Evolutionary conservation across 1,140 invertebrate species (phyloP), one percentile per base, ranked within the genome.

Genomic region (Aphelinus certus): DNA sequence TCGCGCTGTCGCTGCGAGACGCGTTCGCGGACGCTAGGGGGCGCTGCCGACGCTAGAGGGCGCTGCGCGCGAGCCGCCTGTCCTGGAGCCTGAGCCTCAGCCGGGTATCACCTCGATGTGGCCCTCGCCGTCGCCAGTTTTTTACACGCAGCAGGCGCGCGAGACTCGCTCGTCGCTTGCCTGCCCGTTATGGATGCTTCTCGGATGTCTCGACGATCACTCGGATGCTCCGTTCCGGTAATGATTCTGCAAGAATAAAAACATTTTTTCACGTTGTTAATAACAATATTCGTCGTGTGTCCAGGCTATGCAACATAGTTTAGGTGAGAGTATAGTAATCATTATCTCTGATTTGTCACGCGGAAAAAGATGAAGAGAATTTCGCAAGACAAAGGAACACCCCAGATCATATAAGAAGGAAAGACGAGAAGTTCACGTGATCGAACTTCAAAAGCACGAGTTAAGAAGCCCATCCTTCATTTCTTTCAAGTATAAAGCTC

Each of bases 1-100:
- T 96, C 77, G 53, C 26, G 26, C 26, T 26, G 26, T 26, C 26
- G 26, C 26, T 26, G 26, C 26, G 26, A 26, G 26, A 26, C 26
- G 66, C 42, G 46, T 48, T 7, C 7, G 42, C 0, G 7, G 7
- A 7, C 65, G 55, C 43, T 53, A n/a, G 42, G 53, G 2, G 53
- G 53, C 42, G n/a, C 51, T 53, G 26, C 26, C 47, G 7, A 9
- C n/a, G 26, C 26, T 26, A 26, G 26, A 26, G 26, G 26, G 57
- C 49, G 26, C 26, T 2, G n/a, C 3, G 9, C 65, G 51, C 7
- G 48, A 7, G 2, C 26, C 46, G 55, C 55, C 9, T 64, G 3
- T 42, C 7, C 7, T 47, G 26, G 9, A 4, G 7, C 7, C 57
- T 60, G 57, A 53, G 4, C 9, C 6, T 53, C 10, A 6, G 7